These are phyloP conservation scores for Lepisosteus osseus DNA, from an alignment of 2,113 vertebrate genomes.

Conservation along the genomic window DNA sequence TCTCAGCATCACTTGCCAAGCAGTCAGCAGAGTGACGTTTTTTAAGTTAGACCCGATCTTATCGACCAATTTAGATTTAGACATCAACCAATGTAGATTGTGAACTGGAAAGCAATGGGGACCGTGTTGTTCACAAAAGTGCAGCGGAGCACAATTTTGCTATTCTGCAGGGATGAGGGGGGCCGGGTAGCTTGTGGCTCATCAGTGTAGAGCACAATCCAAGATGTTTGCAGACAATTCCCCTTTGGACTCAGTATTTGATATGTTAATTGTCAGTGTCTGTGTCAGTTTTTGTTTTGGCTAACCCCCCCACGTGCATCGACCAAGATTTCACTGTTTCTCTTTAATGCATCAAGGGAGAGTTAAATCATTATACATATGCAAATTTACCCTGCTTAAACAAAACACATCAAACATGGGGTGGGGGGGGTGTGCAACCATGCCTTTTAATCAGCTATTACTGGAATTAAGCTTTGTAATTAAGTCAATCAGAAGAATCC, in stretches of 20 bases:
- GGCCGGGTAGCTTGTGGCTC: no score
- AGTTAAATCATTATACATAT: neutral
- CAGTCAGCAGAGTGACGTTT: no score
- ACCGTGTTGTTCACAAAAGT: no score
- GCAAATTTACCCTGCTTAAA: neutral
- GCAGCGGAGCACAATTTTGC: no score
- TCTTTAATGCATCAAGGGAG: neutral
- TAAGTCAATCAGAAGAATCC: neutral
- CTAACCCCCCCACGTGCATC: neutral
- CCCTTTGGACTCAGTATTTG: neutral
- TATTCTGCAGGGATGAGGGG: no score
- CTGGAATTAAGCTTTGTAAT: neutral
- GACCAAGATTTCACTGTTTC: neutral
- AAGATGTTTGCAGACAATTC: neutral
- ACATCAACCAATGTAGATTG: no score
- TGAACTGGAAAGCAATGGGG: no score
- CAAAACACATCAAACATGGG: neutral
- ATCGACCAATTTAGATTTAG: no score
- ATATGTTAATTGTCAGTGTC: neutral
- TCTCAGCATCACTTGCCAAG: no score
- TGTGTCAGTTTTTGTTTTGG: neutral
- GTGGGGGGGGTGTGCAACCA: neutral
- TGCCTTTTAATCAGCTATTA: slow-evolving; percentile 2
- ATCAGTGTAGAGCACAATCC: no score
- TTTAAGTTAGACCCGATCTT: no score